Evolutionary conservation across 2,797 vertebrate genomes (phyloP).

Genomic region (Sebastes hubbsi): DNA sequence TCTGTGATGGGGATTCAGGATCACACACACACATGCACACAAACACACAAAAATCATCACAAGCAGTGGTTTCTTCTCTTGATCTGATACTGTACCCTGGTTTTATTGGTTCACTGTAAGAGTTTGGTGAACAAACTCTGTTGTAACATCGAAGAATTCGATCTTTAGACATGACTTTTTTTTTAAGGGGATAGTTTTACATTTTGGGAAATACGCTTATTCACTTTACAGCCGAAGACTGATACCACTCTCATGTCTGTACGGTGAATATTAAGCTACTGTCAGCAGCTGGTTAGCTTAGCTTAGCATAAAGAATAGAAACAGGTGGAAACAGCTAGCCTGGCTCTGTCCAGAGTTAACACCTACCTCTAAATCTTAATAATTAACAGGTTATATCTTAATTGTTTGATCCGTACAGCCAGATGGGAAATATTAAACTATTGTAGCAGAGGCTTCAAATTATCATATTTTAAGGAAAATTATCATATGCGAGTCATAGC

Average conservation of each 20-base stretch:
- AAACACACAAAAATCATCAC: slow-evolving; percentile 26
- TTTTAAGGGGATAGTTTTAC: slow-evolving; percentile 27
- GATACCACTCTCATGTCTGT: background rate
- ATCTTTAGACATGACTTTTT: slow-evolving; percentile 2
- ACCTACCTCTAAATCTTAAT: background rate
- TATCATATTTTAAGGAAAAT: no score
- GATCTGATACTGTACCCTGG: slow-evolving; percentile 29
- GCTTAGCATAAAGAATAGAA: background rate
- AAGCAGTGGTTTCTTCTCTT: slow-evolving; percentile 53
- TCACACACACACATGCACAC: slow-evolving; percentile 50
- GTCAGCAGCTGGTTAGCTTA: background rate
- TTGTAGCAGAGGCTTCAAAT: no score
- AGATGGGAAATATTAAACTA: no score
- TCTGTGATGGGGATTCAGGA: slow-evolving; percentile 75
- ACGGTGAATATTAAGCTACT: background rate
- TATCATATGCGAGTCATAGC: no score
- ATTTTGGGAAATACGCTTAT: slow-evolving; percentile 20
- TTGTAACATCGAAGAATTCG: slow-evolving; percentile 34
- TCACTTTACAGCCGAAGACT: background rate
- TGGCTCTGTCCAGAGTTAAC: background rate
- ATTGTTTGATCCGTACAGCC: background rate
- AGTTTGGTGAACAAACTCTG: slow-evolving; percentile 28
- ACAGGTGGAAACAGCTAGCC: background rate
- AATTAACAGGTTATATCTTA: background rate
- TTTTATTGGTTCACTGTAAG: slow-evolving; percentile 39